Percentiles rank a stretch among this genome's conserved stretches.
Conservation (phyloP, 2,113 vertebrate species). For the Pagrus major region DNA sequence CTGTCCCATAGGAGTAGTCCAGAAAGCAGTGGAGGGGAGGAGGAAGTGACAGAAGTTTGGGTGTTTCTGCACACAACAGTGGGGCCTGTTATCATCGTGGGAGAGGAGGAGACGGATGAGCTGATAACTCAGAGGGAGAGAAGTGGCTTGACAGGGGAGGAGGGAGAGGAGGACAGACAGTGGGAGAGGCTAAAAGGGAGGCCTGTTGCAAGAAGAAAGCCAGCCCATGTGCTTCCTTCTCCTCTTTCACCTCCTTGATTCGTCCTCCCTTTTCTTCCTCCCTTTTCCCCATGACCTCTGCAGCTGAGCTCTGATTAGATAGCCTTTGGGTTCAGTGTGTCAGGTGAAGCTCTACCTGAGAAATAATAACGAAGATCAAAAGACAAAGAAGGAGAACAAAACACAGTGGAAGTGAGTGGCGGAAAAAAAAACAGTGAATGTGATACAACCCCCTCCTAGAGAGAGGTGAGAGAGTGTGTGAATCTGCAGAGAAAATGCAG, state of each 20-base stretch:
- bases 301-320: constrained; percentile 50
- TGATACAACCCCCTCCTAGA: constrained; percentile 22
- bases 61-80: constrained; percentile 73
- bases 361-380: constrained; percentile 26
- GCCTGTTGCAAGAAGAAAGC: constrained; percentile 60
- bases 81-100: constrained; percentile 75
- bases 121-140: constrained; percentile 60
- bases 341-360: constrained; percentile 26
- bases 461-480: constrained; percentile 26
- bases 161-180: constrained; percentile 30
- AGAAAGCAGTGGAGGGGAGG: constrained; percentile 30
- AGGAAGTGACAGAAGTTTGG: constrained; percentile 70
- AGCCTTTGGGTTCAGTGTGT: constrained; percentile 30
- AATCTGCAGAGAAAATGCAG: constrained; percentile 35
- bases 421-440: constrained; percentile 2
- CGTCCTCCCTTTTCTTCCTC: constrained; percentile 23
- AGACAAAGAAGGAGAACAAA: constrained; percentile 1
- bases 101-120: constrained; percentile 73
- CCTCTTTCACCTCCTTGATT: constrained; percentile 59
- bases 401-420: neutral
- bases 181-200: constrained; percentile 56
- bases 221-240: constrained; percentile 48
- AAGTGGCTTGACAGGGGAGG: constrained; percentile 35
- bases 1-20: constrained; percentile 44
- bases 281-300: constrained; percentile 42